These are phyloP conservation scores for Nesometra sesokonis DNA, from an alignment of 35 echinoderm and acorn worm species.

Conservation along the genomic window DNA sequence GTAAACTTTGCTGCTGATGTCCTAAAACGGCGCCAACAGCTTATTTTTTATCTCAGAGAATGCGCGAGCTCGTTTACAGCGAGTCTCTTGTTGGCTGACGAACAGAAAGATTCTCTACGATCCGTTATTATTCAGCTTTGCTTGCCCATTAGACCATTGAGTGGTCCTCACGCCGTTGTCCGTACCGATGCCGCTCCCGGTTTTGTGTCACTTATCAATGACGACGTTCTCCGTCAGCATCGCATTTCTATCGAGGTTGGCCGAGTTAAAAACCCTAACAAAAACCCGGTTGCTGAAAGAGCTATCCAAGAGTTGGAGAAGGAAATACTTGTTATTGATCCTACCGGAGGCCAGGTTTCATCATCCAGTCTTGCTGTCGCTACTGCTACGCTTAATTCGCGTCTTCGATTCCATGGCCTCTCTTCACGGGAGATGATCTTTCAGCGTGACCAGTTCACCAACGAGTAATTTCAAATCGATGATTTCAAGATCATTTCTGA, in stretches of 20 bases:
- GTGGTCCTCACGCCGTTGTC: neutral
- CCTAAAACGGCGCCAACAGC: constrained; percentile 31
- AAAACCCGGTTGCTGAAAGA: constrained; percentile 51
- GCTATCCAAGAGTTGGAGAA: constrained; percentile 50
- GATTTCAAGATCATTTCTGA: constrained; percentile 27
- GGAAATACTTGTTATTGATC: constrained; percentile 41
- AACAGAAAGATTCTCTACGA: constrained; percentile 24
- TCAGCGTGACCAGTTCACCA: constrained; percentile 59
- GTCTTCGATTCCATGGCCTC: constrained; percentile 30
- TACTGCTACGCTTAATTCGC: constrained; percentile 21
- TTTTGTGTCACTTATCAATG: no score
- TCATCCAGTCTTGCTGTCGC: constrained; percentile 12
- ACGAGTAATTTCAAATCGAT: constrained; percentile 23
- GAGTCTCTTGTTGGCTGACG: constrained; percentile 15
- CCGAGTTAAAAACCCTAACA: constrained; percentile 45
- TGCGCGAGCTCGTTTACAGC: neutral
- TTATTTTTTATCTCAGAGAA: neutral
- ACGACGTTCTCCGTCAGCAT: constrained; percentile 12
- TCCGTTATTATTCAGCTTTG: neutral
- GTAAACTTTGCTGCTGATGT: constrained; percentile 51
- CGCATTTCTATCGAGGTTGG: constrained; percentile 41
- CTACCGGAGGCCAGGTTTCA: constrained; percentile 22
- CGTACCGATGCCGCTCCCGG: neutral
- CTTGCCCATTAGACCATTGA: neutral
- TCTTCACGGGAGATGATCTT: constrained; percentile 46